A percentile compares a stretch with the other conserved stretches of the same genome.
These are phyloP conservation scores for Gasterosteus aculeatus DNA, from an alignment of 2,113 vertebrate species.

Conservation along the genomic window DNA sequence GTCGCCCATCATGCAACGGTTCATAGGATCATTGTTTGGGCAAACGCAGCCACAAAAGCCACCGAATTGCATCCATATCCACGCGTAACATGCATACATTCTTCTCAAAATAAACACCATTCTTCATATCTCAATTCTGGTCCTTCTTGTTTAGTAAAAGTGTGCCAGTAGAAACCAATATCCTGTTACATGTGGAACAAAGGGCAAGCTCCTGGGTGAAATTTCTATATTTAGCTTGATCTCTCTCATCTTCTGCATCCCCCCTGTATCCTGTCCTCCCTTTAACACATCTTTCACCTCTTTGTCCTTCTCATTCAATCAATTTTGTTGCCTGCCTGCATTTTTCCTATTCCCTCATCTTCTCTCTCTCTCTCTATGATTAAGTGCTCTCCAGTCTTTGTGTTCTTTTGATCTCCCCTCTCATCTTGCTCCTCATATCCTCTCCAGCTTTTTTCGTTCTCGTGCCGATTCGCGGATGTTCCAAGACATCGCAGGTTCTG, in stretches of 20 bases:
- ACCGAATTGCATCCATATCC: no score
- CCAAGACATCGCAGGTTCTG: constrained; percentile 10
- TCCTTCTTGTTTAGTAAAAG: no score
- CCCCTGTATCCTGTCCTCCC: background rate
- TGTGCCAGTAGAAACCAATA: no score
- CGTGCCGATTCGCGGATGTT: constrained; percentile 10
- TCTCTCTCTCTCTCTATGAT: background rate
- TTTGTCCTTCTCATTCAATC: background rate
- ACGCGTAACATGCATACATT: no score
- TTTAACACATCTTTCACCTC: background rate
- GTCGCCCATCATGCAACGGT: no score
- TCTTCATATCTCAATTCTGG: no score
- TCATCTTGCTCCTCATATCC: background rate
- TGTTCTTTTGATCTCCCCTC: no score
- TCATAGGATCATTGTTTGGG: background rate
- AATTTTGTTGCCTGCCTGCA: background rate
- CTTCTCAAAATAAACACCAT: no score
- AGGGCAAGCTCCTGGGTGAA: no score
- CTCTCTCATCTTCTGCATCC: background rate
- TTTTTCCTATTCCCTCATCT: background rate
- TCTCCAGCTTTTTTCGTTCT: background rate
- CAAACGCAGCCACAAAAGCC: no score
- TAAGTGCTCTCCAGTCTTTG: background rate
- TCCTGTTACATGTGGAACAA: no score
- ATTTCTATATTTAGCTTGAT: no score